Evolutionary conservation across 2,797 vertebrate genomes (phyloP), one percentile per base, ranked within the genome.

Genomic region (Hoplostethus mediterraneus): DNA sequence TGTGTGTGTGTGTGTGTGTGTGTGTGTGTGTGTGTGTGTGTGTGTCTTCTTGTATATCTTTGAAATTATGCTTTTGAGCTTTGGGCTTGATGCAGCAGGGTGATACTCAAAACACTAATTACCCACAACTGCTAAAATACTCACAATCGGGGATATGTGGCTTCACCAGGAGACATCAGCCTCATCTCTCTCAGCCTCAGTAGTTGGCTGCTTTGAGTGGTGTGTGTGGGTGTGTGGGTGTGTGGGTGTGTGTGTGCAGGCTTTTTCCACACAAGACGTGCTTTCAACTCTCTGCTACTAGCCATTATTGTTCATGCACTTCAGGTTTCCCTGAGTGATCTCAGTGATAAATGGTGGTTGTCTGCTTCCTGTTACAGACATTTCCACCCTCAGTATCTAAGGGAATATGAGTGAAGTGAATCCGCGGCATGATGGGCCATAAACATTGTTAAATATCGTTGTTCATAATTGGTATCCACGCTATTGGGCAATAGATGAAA

Each of bases 261-360:
- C 51, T 45, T 72, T 71, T 71, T 45, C 63, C 51, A 53, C 71
- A 80, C 63, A 77, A 67, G 56, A 65, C 60, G 6, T n/a, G 71
- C 79, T 87, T 47, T 69, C 71, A 65, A 71, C 62, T 33, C 68
- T 69, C 77, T 47, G 21, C 57, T 21, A 57, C 42, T 14, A 45
- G 16, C 2, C 44, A 48, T 48, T 48, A 57, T 30, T 21, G 54
- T 67, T 57, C 33, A 45, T 54, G 30, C 36, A n/a, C 54, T n/a
- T 13, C 42, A 14, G 16, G 28, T 17, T 67, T 67, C 48, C 42
- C 28, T 17, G 30, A 47, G 42, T 14, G 40, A 57, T 47, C 65
- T 67, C 30, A 28, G 70, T 75, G 75, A 86, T 80, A 48, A 87
- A 89, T 75, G 74, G 67, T 56, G 53, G 40, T 63, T 48, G 53